Conservation (phyloP, 1,140 invertebrate genomes). For the Agrilus planipennis region DNA sequence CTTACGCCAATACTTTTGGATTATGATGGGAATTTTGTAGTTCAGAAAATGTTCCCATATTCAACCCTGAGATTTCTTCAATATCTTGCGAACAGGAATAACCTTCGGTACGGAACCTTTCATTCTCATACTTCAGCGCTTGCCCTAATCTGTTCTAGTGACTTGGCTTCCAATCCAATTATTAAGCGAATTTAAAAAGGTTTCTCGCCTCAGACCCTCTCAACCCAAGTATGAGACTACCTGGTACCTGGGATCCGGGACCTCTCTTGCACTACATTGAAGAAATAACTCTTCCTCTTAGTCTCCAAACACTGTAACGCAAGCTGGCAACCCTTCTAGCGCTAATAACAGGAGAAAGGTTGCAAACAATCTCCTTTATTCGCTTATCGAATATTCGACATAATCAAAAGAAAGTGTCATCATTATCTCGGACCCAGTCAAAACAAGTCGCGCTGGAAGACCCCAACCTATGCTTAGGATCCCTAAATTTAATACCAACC, state of each 20-base stretch:
- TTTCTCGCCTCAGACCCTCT: not conserved
- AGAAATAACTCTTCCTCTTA: not conserved
- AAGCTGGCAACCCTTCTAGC: constrained; percentile 6
- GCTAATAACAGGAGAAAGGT: constrained; percentile 1
- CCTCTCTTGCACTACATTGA: not conserved
- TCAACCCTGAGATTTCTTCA: not conserved
- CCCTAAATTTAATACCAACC: not conserved
- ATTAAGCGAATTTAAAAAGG: constrained; percentile 6
- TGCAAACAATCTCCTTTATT: constrained; percentile 2
- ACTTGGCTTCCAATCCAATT: not conserved
- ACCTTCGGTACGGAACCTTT: not conserved
- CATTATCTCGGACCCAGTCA: not conserved
- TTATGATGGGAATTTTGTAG: constrained; percentile 6
- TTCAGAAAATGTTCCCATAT: not conserved
- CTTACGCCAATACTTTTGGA: not conserved
- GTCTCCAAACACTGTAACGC: not conserved
- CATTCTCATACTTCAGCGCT: constrained; percentile 5
- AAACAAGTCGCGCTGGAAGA: not conserved
- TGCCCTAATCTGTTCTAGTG: not conserved
- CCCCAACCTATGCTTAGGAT: not conserved
- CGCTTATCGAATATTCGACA: not conserved
- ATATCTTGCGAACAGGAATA: not conserved
- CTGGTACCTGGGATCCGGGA: constrained; percentile 1
- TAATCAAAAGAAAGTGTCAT: not conserved
- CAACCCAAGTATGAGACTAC: not conserved